A percentile compares a stretch with the other conserved stretches of the same genome.
Evolutionary conservation across 2,888 invertebrate species (phyloP).

Genomic region (Dimorphilus gyrociliatus): DNA sequence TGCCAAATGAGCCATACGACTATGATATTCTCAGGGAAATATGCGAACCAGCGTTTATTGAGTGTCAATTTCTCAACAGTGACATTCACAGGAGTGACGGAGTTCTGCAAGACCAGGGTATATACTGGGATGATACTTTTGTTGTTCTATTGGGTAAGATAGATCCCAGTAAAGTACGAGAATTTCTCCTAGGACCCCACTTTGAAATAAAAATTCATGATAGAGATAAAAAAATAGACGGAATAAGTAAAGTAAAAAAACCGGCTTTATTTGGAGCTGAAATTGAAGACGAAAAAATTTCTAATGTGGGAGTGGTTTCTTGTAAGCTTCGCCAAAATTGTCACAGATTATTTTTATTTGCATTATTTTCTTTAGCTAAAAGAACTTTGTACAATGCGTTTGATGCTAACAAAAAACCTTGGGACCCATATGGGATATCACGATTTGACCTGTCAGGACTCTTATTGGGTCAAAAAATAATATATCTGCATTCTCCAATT

Average conservation of each 20-base stretch:
- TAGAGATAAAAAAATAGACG: conserved; percentile 24
- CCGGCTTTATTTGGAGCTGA: conserved; percentile 34
- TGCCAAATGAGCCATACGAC: conserved; percentile 24
- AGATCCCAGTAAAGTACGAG: conserved; percentile 22
- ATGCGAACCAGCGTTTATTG: conserved; percentile 29
- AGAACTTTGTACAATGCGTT: conserved; percentile 32
- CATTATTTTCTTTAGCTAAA: conserved; percentile 15
- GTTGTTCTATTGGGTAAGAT: conserved; percentile 31
- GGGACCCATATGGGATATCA: conserved; percentile 35
- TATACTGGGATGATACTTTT: conserved; percentile 35
- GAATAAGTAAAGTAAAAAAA: conserved; percentile 18
- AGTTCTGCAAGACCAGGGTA: conserved; percentile 19
- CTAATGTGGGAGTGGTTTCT: conserved; percentile 32
- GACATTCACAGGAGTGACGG: conserved; percentile 20
- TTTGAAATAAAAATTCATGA: conserved; percentile 35
- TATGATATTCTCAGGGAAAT: conserved; percentile 23
- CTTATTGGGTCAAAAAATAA: conserved; percentile 24
- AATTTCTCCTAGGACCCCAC: conserved; percentile 29
- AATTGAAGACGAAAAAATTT: conserved; percentile 34
- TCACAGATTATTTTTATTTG: conserved; percentile 1
- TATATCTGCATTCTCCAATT: conserved; percentile 26
- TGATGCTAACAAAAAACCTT: conserved; percentile 23
- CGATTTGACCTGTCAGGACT: conserved; percentile 29
- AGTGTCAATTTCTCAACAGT: conserved; percentile 29
- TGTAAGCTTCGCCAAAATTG: conserved; percentile 21